These are phyloP conservation scores for Sorex maritimensis DNA, from an alignment of 2,797 vertebrate species.

Conservation along the genomic window DNA sequence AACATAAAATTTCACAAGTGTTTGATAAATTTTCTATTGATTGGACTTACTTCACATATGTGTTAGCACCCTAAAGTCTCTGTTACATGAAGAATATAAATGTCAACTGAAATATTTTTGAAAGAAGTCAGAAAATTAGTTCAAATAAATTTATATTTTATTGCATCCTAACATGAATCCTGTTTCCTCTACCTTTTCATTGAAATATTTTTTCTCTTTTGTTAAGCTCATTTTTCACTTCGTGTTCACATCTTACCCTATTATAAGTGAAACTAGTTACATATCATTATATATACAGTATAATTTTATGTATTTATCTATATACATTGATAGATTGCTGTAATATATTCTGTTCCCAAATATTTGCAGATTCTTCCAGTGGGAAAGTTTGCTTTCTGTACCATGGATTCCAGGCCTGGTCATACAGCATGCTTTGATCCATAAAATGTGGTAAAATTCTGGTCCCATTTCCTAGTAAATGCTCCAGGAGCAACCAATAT, in stretches of 20 bases:
- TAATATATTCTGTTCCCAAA: constrained; percentile 14
- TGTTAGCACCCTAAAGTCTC: not conserved
- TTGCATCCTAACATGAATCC: not conserved
- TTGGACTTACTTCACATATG: not conserved
- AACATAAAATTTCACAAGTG: constrained; percentile 46
- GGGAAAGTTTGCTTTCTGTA: not conserved
- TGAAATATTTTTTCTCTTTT: constrained; percentile 9
- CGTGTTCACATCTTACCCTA: not conserved
- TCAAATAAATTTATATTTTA: not conserved
- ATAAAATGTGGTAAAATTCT: not conserved
- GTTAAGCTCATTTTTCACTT: not conserved
- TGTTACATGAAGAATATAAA: constrained; percentile 18
- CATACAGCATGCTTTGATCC: not conserved
- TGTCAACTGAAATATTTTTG: not conserved
- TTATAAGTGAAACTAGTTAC: not conserved
- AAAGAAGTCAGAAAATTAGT: constrained; percentile 7
- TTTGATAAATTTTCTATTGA: constrained; percentile 38
- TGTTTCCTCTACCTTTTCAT: not conserved
- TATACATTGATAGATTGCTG: not conserved
- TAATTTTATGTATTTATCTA: no score
- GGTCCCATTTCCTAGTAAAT: not conserved
- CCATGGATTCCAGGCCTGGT: not conserved
- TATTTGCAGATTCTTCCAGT: constrained; percentile 12
- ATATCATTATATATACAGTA: no score
- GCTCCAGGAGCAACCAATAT: not conserved